Evolutionary conservation across 2,888 invertebrate species (phyloP).

Genomic region (Kryphioiulus occultus): DNA sequence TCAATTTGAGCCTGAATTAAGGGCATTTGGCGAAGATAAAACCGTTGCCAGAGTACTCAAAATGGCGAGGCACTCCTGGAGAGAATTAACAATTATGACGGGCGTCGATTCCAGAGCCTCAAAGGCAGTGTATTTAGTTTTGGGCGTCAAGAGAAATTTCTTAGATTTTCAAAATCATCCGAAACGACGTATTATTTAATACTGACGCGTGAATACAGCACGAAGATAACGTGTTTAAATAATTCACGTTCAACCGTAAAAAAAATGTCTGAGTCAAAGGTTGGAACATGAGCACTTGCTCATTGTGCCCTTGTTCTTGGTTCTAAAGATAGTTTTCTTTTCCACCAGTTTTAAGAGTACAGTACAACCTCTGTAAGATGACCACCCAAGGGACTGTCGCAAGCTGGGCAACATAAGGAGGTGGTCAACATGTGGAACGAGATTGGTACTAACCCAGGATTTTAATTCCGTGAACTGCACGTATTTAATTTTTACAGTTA

Average conservation of each 20-base stretch:
- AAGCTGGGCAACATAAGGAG: too few relatives aligned
- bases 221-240: background rate
- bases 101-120: background rate
- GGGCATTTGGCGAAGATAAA: background rate
- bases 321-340: too few relatives aligned
- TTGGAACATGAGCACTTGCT: background rate
- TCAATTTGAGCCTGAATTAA: constrained; percentile 26
- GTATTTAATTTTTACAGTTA: too few relatives aligned
- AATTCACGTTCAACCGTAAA: too few relatives aligned
- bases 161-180: background rate
- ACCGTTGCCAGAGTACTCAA: background rate
- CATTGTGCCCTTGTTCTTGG: background rate
- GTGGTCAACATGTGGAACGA: too few relatives aligned
- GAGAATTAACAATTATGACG: background rate
- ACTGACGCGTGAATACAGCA: background rate
- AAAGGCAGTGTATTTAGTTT: background rate
- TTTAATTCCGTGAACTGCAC: too few relatives aligned
- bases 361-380: too few relatives aligned
- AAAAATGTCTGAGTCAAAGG: too few relatives aligned
- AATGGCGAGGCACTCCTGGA: background rate
- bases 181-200: background rate
- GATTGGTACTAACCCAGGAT: too few relatives aligned
- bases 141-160: background rate
- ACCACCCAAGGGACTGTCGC: too few relatives aligned
- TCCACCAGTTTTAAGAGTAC: too few relatives aligned